Evolutionary conservation across 2,113 vertebrate genomes (phyloP).

Genomic region (Trachemys scripta): DNA sequence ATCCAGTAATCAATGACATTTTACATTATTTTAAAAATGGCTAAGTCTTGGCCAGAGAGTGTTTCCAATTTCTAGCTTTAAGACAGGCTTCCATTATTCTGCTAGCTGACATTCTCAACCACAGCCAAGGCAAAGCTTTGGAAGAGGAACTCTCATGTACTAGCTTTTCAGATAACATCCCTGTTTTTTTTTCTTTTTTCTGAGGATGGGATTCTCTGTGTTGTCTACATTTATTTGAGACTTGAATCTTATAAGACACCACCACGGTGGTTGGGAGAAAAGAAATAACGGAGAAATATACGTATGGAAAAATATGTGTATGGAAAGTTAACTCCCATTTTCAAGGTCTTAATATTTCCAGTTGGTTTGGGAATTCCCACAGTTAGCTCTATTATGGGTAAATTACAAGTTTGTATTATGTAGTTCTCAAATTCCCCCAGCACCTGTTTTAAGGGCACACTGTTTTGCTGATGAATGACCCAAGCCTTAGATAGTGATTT

Average conservation of each 20-base stretch:
- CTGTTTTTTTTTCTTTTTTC: background rate
- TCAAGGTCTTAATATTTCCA: constrained; percentile 34
- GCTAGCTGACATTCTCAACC: background rate
- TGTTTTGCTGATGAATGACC: constrained; percentile 78
- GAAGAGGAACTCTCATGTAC: constrained; percentile 10
- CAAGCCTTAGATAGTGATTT: constrained; percentile 68
- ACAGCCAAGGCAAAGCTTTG: constrained; percentile 12
- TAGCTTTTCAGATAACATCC: constrained; percentile 9
- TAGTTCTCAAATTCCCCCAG: constrained; percentile 55
- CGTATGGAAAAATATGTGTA: background rate
- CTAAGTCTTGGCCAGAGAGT: constrained; percentile 18
- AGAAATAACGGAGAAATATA: background rate
- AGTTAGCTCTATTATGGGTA: background rate
- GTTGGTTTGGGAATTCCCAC: constrained; percentile 51
- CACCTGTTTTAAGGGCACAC: constrained; percentile 72
- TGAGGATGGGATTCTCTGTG: constrained; percentile 20
- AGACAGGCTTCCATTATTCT: constrained; percentile 18
- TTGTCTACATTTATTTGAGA: constrained; percentile 38
- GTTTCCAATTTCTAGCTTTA: constrained; percentile 10
- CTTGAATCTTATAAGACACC: constrained; percentile 27
- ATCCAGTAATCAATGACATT: constrained; percentile 12
- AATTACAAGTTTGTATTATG: constrained; percentile 24
- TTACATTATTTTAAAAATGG: background rate
- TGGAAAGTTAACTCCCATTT: constrained; percentile 12
- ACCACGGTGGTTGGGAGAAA: background rate